Evolutionary conservation across 2,888 invertebrate species (phyloP), one percentile per base, ranked within the genome.

Genomic region (Volucella bombylans): DNA sequence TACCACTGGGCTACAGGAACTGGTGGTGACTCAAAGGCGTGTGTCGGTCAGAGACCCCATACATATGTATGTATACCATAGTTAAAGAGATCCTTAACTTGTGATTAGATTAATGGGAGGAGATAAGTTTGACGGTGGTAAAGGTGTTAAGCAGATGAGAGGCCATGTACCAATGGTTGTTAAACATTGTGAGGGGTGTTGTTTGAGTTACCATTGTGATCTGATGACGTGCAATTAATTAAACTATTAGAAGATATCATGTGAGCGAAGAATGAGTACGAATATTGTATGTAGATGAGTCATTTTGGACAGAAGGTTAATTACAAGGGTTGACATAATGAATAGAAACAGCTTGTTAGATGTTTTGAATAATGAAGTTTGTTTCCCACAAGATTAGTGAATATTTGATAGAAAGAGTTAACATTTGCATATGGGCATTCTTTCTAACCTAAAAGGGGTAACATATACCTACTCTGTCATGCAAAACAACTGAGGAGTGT

Each of bases 201-300:
- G 61, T 59, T 74, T 64, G 71, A 67, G 68, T 47, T 67, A 74
- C 74, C 64, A 86, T 86, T 86, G 76, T 80, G 43, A 82, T 82
- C 87, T 87, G 87, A 87, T 71, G 87, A 88, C 87, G 82, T 87
- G 88, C 87, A 89, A 89, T 89, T 89, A 88, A 89, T 86, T 89
- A 88, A 87, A 89, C 87, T 89, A 89, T 88, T 87, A 69, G 31
- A 71, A 62, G 89, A 87, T 31, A 31, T 87, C 74, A 86, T 86
- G 85, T 87, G 88, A 65, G 50, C 68, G 67, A 72, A 47, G 55
- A 8, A 64, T 65, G 57, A 71, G 76, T 74, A 31, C 31, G 31
- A 31, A 31, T 31, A 31, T 31, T 31, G 31, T 31, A 80, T 73
- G 54, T 67, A 65, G 79, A 65, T 83, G 76, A 85, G 83, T 80